phyloP scores from a whole-genome alignment of 2,113 vertebrate genomes.

The Danionella cerebrum region DNA sequence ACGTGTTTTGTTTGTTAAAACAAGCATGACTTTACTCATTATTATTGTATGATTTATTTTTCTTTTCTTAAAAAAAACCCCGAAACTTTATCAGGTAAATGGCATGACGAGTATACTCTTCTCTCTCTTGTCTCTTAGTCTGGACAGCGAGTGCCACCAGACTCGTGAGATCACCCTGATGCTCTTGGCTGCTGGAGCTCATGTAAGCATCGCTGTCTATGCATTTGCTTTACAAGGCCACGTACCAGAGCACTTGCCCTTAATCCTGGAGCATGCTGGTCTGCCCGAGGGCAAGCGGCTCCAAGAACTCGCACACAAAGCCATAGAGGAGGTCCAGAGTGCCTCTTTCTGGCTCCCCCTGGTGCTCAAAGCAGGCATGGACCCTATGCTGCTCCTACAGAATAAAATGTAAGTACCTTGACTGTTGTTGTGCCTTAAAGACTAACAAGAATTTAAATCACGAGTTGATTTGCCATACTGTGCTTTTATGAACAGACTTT shows the following conservation, averaged over 20 bases:
- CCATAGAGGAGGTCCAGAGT: conserved; percentile 24
- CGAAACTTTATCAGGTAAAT: neutral
- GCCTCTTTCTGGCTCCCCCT: conserved; percentile 75
- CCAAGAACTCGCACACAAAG: conserved; percentile 41
- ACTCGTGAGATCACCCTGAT: conserved; percentile 38
- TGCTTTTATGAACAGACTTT: neutral
- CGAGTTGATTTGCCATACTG: neutral
- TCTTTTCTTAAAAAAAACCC: too few species aligned
- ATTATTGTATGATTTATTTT: too few species aligned
- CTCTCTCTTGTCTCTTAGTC: neutral
- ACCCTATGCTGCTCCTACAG: conserved; percentile 69
- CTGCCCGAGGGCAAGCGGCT: conserved; percentile 36
- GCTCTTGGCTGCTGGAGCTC: conserved; percentile 54
- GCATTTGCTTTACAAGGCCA: conserved; percentile 34
- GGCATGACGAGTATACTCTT: neutral
- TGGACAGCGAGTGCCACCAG: conserved; percentile 15
- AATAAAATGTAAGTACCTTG: conserved; percentile 63
- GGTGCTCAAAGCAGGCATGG: conserved; percentile 77
- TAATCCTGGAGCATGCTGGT: conserved; percentile 51
- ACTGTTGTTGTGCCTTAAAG: neutral
- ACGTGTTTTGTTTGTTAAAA: too few species aligned
- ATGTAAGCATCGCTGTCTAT: conserved; percentile 30
- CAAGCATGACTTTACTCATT: too few species aligned
- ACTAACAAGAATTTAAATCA: too few species aligned
- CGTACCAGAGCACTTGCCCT: conserved; percentile 46